A percentile compares a stretch with the other conserved stretches of the same genome.
Evolutionary conservation across 2,113 vertebrate species (phyloP).

Genomic region (Campylomormyrus tamandua): DNA sequence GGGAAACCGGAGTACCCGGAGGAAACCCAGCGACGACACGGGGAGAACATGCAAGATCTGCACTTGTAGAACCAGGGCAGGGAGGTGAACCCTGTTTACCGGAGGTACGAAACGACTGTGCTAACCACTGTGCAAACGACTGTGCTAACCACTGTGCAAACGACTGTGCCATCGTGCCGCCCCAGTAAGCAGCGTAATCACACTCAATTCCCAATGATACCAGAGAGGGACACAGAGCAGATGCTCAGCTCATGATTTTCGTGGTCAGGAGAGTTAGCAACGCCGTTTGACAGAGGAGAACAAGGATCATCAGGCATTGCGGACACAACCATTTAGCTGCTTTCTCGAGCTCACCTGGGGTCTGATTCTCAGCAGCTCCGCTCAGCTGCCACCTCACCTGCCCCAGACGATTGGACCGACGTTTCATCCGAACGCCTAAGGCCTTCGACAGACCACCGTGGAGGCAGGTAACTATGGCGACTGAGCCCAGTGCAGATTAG

Average conservation of each 20-base stretch:
- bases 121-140: background rate
- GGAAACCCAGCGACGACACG: background rate
- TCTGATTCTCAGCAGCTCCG: background rate
- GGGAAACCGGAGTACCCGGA: background rate
- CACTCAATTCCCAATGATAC: background rate
- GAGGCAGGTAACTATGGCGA: slow-evolving; percentile 7
- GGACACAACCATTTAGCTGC: background rate
- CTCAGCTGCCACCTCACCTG: background rate
- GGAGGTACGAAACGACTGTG: background rate
- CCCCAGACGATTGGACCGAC: background rate
- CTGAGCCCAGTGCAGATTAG: background rate
- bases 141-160: background rate
- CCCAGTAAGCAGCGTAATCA: background rate
- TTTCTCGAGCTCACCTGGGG: background rate
- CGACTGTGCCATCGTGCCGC: background rate
- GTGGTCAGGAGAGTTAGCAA: background rate
- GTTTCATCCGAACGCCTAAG: background rate
- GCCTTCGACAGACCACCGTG: background rate
- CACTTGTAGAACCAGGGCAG: background rate
- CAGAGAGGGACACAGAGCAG: background rate
- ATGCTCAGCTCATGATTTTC: background rate
- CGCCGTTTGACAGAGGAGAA: background rate
- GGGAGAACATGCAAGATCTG: background rate
- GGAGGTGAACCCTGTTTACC: background rate
- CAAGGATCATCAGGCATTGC: background rate